Evolutionary conservation across 2,888 invertebrate species (phyloP).

Genomic region (Scaptomyza cyrtandrae): DNA sequence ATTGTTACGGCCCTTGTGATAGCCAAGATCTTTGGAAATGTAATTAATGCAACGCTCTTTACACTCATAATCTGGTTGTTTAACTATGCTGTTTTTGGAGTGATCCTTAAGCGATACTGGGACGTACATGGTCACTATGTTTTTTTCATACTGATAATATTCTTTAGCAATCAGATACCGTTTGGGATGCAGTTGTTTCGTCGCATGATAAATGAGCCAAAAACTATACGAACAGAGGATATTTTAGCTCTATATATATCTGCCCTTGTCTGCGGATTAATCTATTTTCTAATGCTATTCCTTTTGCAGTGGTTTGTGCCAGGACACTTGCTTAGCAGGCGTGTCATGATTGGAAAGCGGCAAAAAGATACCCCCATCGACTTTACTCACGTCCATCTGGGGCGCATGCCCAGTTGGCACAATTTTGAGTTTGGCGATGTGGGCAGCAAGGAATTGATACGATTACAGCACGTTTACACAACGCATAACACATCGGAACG

Average conservation of each 20-base stretch:
- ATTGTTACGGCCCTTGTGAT: conserved; percentile 66
- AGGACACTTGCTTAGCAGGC: conserved; percentile 56
- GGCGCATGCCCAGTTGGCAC: conserved; percentile 56
- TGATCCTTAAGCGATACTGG: conserved; percentile 58
- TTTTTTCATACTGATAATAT: conserved; percentile 55
- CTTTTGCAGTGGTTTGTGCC: conserved; percentile 56
- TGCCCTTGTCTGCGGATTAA: conserved; percentile 19
- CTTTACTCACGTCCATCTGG: conserved; percentile 11
- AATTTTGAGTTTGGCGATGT: conserved; percentile 74
- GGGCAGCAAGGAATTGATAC: conserved; percentile 53
- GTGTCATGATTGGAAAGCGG: conserved; percentile 22
- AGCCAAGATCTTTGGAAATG: conserved; percentile 50
- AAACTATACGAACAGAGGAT: conserved; percentile 11
- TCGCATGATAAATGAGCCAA: conserved; percentile 27
- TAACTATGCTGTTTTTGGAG: conserved; percentile 67
- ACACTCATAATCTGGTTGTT: conserved; percentile 66
- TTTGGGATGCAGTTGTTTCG: conserved; percentile 62
- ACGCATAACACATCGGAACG: conserved; percentile 33
- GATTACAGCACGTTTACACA: conserved; percentile 64
- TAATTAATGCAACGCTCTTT: conserved; percentile 60
- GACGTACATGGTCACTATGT: conserved; percentile 43
- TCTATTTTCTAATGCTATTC: conserved; percentile 40
- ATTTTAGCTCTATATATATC: conserved; percentile 39
- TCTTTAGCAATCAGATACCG: conserved; percentile 71
- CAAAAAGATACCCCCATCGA: conserved; percentile 4